Base-by-base conservation (phyloP, 2,888 invertebrate genomes). In the Dichetophora obliterata region DNA sequence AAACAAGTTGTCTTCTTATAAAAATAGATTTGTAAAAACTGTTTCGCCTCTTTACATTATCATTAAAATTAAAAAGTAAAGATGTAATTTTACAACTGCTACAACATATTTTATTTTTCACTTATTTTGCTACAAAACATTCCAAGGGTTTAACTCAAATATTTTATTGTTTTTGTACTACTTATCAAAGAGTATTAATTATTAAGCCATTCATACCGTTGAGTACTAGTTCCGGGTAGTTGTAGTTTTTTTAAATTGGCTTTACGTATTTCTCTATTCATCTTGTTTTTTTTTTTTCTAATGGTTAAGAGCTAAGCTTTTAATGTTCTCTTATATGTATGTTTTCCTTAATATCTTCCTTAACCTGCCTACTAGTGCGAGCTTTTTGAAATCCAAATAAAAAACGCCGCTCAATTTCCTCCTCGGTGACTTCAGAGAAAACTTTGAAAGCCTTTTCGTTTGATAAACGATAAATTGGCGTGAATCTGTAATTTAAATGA, bases 171-270 rank as follows among this genome's bases (percentile, higher is more conserved):
- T 27, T 57, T 68, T 61, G 34, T 66, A 75, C 59, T 54, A 48
- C 22, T 57, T 37, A 11, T 69, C n/a, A 27, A n/a, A 52, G 14
- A 69, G 31, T 43, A 16, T 63, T 48, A 16, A 24, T n/a, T 31
- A 54, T 14, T 16, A 48, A 77, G 71, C 65, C 9, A 5, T 50
- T 52, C 82, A 75, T 88, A 88, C 87, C 87, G 87, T 81, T 78
- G 80, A 14, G 59, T 37, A 27, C 37, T 80, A 50, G 73, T 76
- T 57, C 80, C 77, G 1, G 85, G 82, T 66, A 85, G 75, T 75
- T 87, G 85, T 0, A 89, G 79, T 80, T 88, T 89, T 59, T 81
- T 84, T 54, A 88, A 83, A 78, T 88, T 87, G 1, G 83, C 83
- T 80, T 82, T 86, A 19, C 87, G 85, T 9, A 84, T 84, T 76